phyloP scores from a whole-genome alignment of 2,888 invertebrate species.

The Beris chalybata region DNA sequence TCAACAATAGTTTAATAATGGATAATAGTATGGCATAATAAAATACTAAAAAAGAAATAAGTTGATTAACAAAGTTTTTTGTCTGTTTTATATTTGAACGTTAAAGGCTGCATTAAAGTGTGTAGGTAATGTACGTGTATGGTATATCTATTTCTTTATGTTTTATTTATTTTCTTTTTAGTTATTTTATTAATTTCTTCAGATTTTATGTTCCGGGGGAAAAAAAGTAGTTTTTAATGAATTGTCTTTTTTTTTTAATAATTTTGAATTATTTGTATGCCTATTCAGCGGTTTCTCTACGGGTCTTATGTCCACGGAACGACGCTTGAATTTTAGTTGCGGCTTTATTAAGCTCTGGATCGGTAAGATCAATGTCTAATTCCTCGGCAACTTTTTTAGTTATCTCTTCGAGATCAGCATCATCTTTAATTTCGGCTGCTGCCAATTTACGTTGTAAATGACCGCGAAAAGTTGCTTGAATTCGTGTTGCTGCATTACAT shows the following conservation, averaged over 20 bases:
- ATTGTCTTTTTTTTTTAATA: conserved; percentile 4
- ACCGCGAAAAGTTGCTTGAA: conserved; percentile 88
- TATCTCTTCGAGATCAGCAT: conserved; percentile 57
- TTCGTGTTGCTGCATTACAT: conserved; percentile 83
- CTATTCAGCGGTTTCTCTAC: conserved; percentile 62
- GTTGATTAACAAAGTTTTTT: no score
- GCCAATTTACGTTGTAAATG: conserved; percentile 81
- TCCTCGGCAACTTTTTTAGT: conserved; percentile 70
- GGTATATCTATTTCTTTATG: conserved; percentile 19
- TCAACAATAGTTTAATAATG: no score
- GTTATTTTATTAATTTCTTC: conserved; percentile 3
- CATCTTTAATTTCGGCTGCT: conserved; percentile 54
- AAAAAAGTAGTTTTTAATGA: not conserved
- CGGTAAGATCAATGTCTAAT: conserved; percentile 80
- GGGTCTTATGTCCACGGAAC: conserved; percentile 86
- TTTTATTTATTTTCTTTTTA: no score
- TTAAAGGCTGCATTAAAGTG: conserved; percentile 20
- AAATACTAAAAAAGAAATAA: no score
- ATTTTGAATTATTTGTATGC: not conserved
- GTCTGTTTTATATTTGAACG: not conserved
- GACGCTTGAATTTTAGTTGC: conserved; percentile 92
- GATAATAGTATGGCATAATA: no score
- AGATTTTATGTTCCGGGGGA: not conserved
- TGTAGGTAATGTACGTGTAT: conserved; percentile 7
- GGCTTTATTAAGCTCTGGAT: conserved; percentile 85